Percentiles rank a stretch among this genome's conserved stretches.
phyloP scores from a whole-genome alignment of 2,113 vertebrate genomes.

The Dipodomys stephensi region DNA sequence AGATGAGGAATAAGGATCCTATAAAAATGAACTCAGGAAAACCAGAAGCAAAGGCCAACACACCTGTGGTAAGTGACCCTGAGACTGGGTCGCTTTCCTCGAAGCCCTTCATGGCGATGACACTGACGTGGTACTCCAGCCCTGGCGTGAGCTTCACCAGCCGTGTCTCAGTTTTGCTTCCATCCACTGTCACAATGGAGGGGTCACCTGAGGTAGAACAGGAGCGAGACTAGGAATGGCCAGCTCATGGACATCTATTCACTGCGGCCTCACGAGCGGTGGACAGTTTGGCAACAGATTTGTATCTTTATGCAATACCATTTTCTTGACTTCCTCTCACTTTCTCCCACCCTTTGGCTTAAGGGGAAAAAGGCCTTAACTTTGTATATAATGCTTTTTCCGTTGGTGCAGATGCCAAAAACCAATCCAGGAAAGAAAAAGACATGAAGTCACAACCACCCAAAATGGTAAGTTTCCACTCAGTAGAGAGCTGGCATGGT shows the following conservation, averaged over 20 bases:
- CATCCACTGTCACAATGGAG: constrained; percentile 89
- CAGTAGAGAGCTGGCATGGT: constrained; percentile 31
- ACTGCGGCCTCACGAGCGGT: neutral
- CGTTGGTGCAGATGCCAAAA: constrained; percentile 65
- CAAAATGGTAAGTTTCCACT: constrained; percentile 74
- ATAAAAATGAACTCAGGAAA: neutral
- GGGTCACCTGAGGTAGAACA: constrained; percentile 87
- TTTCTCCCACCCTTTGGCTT: constrained; percentile 60
- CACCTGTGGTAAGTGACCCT: constrained; percentile 94
- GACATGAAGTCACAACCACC: constrained; percentile 71
- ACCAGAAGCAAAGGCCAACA: neutral
- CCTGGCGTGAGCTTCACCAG: constrained; percentile 93
- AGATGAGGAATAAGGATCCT: neutral
- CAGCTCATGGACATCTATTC: accelerated
- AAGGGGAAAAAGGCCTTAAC: constrained; percentile 42
- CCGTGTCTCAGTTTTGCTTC: constrained; percentile 88
- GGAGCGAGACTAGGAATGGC: neutral
- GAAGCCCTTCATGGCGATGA: constrained; percentile 93
- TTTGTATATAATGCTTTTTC: constrained; percentile 71
- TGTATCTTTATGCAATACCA: neutral
- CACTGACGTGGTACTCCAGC: constrained; percentile 91
- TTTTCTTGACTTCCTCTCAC: constrained; percentile 55
- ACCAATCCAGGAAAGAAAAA: constrained; percentile 31
- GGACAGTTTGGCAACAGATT: constrained; percentile 9
- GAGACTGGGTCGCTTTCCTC: constrained; percentile 95